phyloP scores from a whole-genome alignment of 1,140 invertebrate species.

The Lepidurus packardi region DNA sequence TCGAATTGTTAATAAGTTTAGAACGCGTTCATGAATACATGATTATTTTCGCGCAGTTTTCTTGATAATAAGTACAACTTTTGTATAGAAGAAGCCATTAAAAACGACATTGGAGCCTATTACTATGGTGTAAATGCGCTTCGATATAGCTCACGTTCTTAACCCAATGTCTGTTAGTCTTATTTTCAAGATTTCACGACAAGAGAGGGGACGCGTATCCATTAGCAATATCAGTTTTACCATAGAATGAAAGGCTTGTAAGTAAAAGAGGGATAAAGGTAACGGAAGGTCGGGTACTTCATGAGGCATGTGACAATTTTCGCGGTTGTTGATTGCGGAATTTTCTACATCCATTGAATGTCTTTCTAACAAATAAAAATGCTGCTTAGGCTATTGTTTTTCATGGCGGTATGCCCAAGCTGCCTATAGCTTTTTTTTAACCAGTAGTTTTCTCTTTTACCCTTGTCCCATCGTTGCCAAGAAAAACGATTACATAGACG shows the following conservation, averaged over 20 bases:
- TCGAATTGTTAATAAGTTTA: no score
- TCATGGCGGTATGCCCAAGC: slow-evolving; percentile 17
- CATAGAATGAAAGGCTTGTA: background rate
- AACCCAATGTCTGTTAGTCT: no score
- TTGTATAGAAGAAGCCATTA: no score
- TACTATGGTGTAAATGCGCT: no score
- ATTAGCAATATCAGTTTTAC: background rate
- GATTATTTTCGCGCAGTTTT: no score
- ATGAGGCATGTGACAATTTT: background rate
- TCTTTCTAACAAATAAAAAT: background rate
- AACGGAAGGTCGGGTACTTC: background rate
- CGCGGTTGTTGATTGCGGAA: background rate
- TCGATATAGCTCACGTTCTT: no score
- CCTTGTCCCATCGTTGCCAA: slow-evolving; percentile 1
- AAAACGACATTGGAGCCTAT: no score
- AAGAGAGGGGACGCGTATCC: no score
- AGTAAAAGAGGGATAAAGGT: background rate
- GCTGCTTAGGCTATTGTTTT: slow-evolving; percentile 10
- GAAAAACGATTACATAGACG: slow-evolving; percentile 14
- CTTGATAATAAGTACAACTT: no score
- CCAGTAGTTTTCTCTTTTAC: background rate
- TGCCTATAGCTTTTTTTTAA: background rate
- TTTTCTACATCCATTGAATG: slow-evolving; percentile 5
- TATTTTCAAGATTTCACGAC: no score
- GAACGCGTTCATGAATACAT: no score